These are phyloP conservation scores for Sebastes itinus DNA, from an alignment of 2,797 vertebrate species.

Conservation along the genomic window DNA sequence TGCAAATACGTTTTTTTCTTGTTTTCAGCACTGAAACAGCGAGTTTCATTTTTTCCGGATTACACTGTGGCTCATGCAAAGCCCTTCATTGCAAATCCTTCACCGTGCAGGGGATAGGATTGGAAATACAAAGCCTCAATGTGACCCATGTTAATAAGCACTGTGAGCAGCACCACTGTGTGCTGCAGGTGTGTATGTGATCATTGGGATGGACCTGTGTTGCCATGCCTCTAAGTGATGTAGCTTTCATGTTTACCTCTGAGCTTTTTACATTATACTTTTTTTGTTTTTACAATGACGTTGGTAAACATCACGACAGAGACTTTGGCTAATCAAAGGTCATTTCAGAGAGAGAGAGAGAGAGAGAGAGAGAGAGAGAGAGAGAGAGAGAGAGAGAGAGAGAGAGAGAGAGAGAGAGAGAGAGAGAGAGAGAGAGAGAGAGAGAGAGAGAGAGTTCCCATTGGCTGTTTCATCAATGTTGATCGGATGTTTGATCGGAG, in stretches of 20 bases:
- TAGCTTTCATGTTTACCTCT: background rate
- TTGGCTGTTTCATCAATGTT: too few relatives aligned
- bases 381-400: too few relatives aligned
- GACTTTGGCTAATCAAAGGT: too few relatives aligned
- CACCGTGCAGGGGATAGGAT: background rate
- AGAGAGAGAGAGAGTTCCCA: too few relatives aligned
- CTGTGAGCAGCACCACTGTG: background rate
- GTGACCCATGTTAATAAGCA: slow-evolving; percentile 10
- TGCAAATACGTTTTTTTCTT: background rate
- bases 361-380: too few relatives aligned
- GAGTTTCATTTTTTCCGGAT: slow-evolving; percentile 1
- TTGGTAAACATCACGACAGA: background rate
- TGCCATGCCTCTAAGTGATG: background rate
- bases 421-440: too few relatives aligned
- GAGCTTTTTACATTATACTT: background rate
- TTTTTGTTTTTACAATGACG: background rate
- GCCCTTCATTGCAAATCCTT: slow-evolving; percentile 23
- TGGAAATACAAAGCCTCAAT: background rate
- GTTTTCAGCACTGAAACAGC: background rate
- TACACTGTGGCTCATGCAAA: slow-evolving; percentile 1
- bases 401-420: too few relatives aligned
- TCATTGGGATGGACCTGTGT: background rate
- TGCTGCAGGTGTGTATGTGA: background rate
- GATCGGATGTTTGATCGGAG: too few relatives aligned
- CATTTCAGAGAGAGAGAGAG: too few relatives aligned